Evolutionary conservation across 2,113 vertebrate species (phyloP).

Genomic region (Myiozetetes cayanensis): DNA sequence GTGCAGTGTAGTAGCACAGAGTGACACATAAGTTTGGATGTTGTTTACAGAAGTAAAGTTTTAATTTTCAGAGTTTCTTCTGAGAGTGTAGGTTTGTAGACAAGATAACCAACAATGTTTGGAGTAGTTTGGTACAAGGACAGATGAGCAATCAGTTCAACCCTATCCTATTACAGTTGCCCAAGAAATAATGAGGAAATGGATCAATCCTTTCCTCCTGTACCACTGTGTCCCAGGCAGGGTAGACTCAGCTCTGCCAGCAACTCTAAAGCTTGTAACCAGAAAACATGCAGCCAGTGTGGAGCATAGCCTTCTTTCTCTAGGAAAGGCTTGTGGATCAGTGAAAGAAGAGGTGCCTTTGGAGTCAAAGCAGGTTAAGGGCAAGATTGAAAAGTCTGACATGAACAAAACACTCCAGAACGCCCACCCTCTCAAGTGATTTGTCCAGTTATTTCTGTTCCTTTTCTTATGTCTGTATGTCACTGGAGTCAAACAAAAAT

Average conservation of each 20-base stretch:
- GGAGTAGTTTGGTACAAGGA: background rate
- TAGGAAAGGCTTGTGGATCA: background rate
- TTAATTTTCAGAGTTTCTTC: background rate
- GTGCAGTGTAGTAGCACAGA: background rate
- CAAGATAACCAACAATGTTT: background rate
- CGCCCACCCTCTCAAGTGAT: accelerated
- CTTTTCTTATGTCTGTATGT: background rate
- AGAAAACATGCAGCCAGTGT: background rate
- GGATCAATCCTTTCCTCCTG: background rate
- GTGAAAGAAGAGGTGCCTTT: background rate
- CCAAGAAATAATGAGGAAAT: background rate
- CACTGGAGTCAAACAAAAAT: background rate
- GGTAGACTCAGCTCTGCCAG: background rate
- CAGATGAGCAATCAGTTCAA: background rate
- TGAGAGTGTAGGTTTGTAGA: background rate
- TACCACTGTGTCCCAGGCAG: background rate
- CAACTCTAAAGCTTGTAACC: background rate
- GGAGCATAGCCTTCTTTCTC: background rate
- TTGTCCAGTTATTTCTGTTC: background rate
- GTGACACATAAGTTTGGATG: background rate
- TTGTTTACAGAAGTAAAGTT: background rate
- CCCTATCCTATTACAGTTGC: background rate
- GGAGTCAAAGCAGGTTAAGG: background rate
- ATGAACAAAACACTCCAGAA: background rate
- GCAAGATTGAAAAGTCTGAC: background rate